phyloP scores from a whole-genome alignment of 2,113 vertebrate genomes.

The Oncorhynchus masou region DNA sequence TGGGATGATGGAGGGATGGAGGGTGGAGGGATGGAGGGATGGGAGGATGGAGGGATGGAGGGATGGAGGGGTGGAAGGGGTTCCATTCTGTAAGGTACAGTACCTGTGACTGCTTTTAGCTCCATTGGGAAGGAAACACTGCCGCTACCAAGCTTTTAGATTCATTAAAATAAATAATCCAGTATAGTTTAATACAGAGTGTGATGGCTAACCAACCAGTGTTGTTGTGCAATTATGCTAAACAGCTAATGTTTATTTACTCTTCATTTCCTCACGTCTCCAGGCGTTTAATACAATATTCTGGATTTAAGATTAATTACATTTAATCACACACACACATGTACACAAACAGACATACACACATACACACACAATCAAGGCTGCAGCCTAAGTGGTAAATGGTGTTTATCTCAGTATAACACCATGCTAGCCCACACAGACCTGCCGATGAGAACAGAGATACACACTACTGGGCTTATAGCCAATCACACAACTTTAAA shows the following conservation, averaged over 20 bases:
- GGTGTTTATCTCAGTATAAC: conserved; percentile 63
- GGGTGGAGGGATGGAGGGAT: neutral
- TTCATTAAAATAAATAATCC: neutral
- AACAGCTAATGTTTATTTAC: conserved; percentile 63
- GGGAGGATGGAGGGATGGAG: too few species aligned
- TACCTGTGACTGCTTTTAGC: too few species aligned
- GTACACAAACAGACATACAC: neutral
- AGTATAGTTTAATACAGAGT: conserved; percentile 20
- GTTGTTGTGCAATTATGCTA: conserved; percentile 63
- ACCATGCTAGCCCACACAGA: conserved; percentile 61
- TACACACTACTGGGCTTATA: conserved; percentile 42
- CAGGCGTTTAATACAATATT: conserved; percentile 29
- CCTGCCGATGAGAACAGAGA: conserved; percentile 51
- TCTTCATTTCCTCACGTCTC: conserved; percentile 57
- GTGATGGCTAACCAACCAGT: conserved; percentile 37
- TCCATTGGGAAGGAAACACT: neutral
- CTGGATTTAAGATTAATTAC: conserved; percentile 38
- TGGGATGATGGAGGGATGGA: conserved; percentile 18
- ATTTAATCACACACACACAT: conserved; percentile 45
- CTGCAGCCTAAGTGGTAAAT: conserved; percentile 54
- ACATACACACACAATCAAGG: neutral
- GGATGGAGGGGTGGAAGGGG: neutral
- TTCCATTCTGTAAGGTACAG: neutral
- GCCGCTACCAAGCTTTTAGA: neutral
- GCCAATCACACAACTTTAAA: too few species aligned